Evolutionary conservation across 1,140 invertebrate species (phyloP), one percentile per base, ranked within the genome.

Genomic region (Spodoptera frugiperda): DNA sequence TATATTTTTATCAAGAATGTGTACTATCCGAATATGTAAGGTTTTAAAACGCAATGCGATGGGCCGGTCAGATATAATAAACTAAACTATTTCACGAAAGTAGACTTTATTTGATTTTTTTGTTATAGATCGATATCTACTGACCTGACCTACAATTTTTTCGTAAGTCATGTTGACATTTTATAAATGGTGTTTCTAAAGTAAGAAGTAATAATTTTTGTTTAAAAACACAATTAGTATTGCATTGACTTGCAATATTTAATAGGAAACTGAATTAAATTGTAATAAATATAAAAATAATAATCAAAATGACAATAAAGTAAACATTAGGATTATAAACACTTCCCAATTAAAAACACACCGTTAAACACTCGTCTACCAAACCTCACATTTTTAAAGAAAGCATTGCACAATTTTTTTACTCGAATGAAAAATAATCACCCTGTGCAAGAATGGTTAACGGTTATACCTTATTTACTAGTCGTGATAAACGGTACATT

Each of bases 401-500:
- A 25, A 25, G 3, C 5, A 55, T 6, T 12, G 2, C 1, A 55
- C 5, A 55, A 9, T 12, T 44, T 44, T 59, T 39, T 10, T 4
- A 1, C 6, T 39, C 33, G 1, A 74, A n/a, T 51, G 39, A 17
- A 61, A 72, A n/a, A 33, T n/a, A 21, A 70, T 61, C 82, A 83
- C 6, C 67, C 84, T 85, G 79, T 88, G 82, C 68, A 76, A 55
- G 67, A 76, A 55, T 19, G 57, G 44, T 85, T 70, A 89, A 85
- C 85, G 85, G 82, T 81, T 46, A 10, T 14, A 17, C 63, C 3
- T 55, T 91, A 84, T 91, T 91, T 88, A 84, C 33, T 74, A 51
- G 80, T 88, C 90, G 89, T 91, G 89, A 90, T 90, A 82, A 87
- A 78, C 86, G 70, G 84, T 84, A 81, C 76, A 77, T 78, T 59